Evolutionary conservation across 2,888 invertebrate genomes (phyloP).

Genomic region (Pyrrhosoma nymphula): DNA sequence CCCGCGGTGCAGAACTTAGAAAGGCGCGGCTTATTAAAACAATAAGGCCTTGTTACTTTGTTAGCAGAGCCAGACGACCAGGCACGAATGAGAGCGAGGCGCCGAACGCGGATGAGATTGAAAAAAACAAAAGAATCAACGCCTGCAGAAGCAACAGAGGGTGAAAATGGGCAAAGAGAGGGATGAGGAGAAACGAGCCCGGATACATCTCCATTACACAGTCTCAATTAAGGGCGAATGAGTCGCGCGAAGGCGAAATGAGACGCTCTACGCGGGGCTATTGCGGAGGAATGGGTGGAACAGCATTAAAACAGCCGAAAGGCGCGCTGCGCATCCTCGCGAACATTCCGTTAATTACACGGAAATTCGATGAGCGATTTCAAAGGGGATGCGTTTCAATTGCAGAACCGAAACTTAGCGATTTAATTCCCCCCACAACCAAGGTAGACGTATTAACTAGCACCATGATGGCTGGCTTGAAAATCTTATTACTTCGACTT

Average conservation of each 20-base stretch:
- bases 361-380: background rate
- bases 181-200: background rate
- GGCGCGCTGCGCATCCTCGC: background rate
- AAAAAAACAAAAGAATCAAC: no score
- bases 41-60: no score
- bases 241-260: background rate
- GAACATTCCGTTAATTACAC: background rate
- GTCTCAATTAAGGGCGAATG: slow-evolving; percentile 2
- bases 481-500: background rate
- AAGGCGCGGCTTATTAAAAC: no score
- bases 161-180: background rate
- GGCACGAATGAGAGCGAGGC: no score
- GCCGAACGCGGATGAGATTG: no score
- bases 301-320: background rate
- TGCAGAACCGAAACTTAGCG: background rate
- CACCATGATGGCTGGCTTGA: background rate
- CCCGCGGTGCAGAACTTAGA: background rate
- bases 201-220: background rate
- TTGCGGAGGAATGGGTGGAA: background rate
- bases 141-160: background rate
- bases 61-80: no score
- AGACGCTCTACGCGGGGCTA: background rate
- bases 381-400: background rate
- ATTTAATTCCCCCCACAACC: background rate
- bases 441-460: background rate